These are phyloP conservation scores for Zaprionus bogoriensis DNA, from an alignment of 2,888 invertebrate species.

Conservation along the genomic window DNA sequence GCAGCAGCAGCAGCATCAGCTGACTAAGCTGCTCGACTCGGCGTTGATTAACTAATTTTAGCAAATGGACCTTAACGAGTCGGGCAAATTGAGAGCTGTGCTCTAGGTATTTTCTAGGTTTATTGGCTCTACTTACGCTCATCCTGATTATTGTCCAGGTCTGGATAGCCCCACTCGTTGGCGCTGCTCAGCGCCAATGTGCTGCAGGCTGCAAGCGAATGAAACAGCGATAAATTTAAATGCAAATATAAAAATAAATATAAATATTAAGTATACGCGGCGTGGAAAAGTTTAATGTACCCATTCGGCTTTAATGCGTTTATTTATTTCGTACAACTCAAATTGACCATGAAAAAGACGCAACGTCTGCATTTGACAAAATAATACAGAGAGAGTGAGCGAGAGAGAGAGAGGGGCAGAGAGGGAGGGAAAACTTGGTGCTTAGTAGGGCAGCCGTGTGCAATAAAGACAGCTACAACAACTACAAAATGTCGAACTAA, in stretches of 20 bases:
- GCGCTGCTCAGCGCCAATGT: slow-evolving; percentile 44
- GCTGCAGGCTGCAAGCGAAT: slow-evolving; percentile 55
- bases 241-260: background rate
- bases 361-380: slow-evolving; percentile 11
- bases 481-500: background rate
- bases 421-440: slow-evolving; percentile 2
- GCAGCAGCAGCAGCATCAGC: too few species aligned
- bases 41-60: slow-evolving; percentile 72
- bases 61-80: slow-evolving; percentile 48
- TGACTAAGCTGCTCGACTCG: slow-evolving; percentile 33
- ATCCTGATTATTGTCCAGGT: slow-evolving; percentile 78
- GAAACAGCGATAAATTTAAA: background rate
- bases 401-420: slow-evolving; percentile 1
- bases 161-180: slow-evolving; percentile 79
- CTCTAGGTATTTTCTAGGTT: slow-evolving; percentile 12
- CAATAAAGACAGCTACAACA: background rate
- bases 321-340: slow-evolving; percentile 29
- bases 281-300: slow-evolving; percentile 38
- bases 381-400: background rate
- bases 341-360: slow-evolving; percentile 55
- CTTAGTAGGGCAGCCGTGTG: slow-evolving; percentile 1
- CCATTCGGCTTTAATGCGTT: slow-evolving; percentile 24
- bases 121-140: slow-evolving; percentile 65
- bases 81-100: slow-evolving; percentile 10
- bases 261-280: slow-evolving; percentile 39